phyloP scores from a whole-genome alignment of 2,888 invertebrate genomes.

The Formica aserva region DNA sequence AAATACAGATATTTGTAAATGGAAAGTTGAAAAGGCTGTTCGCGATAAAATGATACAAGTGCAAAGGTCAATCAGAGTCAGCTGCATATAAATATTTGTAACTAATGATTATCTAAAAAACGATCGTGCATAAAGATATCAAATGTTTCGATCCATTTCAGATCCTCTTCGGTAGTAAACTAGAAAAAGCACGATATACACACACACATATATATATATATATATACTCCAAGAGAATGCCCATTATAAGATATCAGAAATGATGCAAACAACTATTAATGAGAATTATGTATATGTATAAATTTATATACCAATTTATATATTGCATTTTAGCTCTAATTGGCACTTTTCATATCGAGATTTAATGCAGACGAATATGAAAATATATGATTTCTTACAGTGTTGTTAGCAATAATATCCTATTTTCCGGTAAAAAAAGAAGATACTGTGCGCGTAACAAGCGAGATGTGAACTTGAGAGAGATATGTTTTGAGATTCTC shows the following conservation, averaged over 20 bases:
- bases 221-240: neutral
- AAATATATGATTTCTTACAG: neutral
- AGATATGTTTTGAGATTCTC: neutral
- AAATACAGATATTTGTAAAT: slow-evolving; percentile 1
- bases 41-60: neutral
- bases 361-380: neutral
- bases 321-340: neutral
- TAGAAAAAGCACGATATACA: neutral
- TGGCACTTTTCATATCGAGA: neutral
- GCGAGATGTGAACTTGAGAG: slow-evolving; percentile 10
- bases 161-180: neutral
- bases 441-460: neutral
- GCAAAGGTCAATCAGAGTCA: neutral
- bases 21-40: neutral
- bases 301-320: neutral
- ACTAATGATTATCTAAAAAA: neutral
- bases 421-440: neutral
- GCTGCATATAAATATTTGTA: neutral
- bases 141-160: neutral
- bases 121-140: neutral
- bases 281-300: neutral
- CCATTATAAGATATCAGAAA: neutral
- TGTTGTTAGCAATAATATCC: neutral
- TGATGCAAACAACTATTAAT: neutral
- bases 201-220: neutral